Percentiles rank a stretch among this genome's conserved stretches.
These are phyloP conservation scores for Ia io DNA, from an alignment of 2,113 vertebrate genomes.

Conservation along the genomic window DNA sequence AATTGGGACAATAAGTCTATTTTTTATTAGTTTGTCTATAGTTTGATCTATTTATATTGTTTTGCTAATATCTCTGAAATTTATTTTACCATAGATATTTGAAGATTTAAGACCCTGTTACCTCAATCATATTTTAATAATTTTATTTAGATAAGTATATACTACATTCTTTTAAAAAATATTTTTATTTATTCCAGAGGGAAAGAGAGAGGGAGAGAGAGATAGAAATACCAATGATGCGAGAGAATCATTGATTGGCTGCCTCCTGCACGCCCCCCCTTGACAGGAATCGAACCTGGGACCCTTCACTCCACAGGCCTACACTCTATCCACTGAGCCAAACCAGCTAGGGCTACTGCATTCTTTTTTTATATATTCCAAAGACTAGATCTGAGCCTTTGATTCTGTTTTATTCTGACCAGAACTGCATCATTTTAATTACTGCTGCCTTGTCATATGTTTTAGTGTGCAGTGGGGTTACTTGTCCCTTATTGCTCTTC, in stretches of 20 bases:
- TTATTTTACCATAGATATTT: slow-evolving; percentile 36
- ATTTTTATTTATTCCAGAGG: no score
- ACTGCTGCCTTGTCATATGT: neutral
- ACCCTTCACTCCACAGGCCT: no score
- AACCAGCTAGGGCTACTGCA: no score
- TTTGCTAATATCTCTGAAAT: slow-evolving; percentile 28
- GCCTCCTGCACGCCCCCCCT: no score
- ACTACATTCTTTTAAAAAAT: neutral
- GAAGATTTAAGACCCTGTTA: neutral
- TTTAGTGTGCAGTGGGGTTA: neutral
- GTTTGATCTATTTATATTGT: neutral
- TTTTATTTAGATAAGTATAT: neutral
- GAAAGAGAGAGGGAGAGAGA: no score
- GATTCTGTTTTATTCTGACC: neutral
- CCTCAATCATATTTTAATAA: neutral
- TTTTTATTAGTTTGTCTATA: neutral
- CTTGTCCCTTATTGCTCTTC: neutral
- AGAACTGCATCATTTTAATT: neutral
- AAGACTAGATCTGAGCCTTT: neutral
- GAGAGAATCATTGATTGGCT: no score
- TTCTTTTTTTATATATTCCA: neutral
- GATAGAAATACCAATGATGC: no score
- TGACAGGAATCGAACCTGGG: no score
- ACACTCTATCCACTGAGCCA: no score
- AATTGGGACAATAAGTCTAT: neutral